Conservation (phyloP, 2,113 vertebrate species). For the Corynorhinus townsendii region DNA sequence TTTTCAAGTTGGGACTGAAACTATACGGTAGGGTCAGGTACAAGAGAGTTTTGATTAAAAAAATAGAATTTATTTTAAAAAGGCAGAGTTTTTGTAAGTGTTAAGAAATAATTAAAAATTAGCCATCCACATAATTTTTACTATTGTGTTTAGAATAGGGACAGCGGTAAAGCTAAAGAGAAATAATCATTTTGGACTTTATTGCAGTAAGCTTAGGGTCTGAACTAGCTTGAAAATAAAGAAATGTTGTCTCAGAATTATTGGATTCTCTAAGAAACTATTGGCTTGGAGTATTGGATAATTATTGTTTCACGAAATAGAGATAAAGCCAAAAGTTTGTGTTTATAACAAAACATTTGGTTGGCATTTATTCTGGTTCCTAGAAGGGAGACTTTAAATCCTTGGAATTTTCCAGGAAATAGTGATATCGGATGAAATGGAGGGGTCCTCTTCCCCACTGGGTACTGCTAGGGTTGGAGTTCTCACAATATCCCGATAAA, state of each 20-base stretch:
- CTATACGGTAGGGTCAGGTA: not conserved
- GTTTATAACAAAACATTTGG: not conserved
- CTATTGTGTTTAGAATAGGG: not conserved
- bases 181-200: not conserved
- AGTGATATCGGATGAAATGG: too few species aligned
- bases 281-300: not conserved
- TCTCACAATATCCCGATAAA: too few species aligned
- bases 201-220: not conserved
- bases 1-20: not conserved
- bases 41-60: not conserved
- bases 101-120: not conserved
- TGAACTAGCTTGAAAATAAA: not conserved
- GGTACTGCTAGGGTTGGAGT: too few species aligned
- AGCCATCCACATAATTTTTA: not conserved
- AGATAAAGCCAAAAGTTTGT: not conserved
- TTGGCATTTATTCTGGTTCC: not conserved
- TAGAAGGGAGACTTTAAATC: not conserved
- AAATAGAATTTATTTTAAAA: not conserved
- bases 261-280: not conserved
- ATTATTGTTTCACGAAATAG: not conserved
- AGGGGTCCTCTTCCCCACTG: too few species aligned
- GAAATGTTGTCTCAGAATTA: not conserved
- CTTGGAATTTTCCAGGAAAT: not conserved
- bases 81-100: not conserved
- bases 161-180: not conserved